These are phyloP conservation scores for Palythoa caribaeorum DNA, from an alignment of 92 coral and sea anemone genomes.

Conservation along the genomic window DNA sequence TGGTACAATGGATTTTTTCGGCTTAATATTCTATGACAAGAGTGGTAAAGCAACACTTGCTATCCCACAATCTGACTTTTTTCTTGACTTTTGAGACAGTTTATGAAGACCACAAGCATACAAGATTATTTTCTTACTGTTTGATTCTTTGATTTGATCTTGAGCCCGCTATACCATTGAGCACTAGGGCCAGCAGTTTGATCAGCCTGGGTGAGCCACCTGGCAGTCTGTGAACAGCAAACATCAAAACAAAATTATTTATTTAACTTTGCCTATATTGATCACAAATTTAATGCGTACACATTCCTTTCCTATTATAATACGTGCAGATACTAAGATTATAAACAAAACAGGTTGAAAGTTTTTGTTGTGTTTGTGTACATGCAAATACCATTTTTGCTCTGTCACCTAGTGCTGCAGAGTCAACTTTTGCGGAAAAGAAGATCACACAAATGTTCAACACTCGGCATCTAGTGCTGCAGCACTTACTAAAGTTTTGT, in stretches of 20 bases:
- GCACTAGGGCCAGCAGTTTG: neutral
- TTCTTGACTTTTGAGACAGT: neutral
- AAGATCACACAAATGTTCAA: too few relatives aligned
- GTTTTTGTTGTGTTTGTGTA: too few relatives aligned
- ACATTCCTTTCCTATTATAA: neutral
- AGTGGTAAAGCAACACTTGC: too few relatives aligned
- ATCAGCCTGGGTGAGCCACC: constrained; percentile 1
- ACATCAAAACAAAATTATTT: neutral
- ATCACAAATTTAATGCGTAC: neutral
- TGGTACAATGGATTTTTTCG: too few relatives aligned
- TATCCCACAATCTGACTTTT: too few relatives aligned
- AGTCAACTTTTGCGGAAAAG: too few relatives aligned
- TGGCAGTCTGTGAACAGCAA: neutral
- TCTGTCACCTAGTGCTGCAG: too few relatives aligned
- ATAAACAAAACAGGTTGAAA: neutral
- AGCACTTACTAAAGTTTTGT: too few relatives aligned
- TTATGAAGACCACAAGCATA: neutral
- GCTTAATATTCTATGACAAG: too few relatives aligned
- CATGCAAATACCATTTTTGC: too few relatives aligned
- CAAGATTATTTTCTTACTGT: neutral
- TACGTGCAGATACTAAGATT: neutral
- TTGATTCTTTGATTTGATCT: neutral
- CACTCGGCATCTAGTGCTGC: too few relatives aligned
- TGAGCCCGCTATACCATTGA: neutral
- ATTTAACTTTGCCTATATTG: too few relatives aligned